Conservation (phyloP, 2,113 vertebrate genomes). For the Platanista minor region DNA sequence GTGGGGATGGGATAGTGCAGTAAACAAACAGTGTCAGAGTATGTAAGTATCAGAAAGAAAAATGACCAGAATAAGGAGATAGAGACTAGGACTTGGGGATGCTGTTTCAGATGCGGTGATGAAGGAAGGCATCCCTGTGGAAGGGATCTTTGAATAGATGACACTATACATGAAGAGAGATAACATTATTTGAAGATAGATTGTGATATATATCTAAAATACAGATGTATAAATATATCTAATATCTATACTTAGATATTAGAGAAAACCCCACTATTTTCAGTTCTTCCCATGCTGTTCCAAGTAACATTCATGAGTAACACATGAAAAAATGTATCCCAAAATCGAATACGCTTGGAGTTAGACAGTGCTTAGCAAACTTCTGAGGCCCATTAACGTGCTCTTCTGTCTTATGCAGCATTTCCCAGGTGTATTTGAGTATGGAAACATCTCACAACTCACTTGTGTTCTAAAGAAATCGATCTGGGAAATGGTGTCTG, state of each 20-base stretch:
- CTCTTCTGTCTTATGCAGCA: background rate
- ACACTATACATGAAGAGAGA: background rate
- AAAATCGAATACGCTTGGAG: background rate
- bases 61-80: background rate
- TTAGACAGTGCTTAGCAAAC: background rate
- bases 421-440: background rate
- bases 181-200: background rate
- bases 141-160: background rate
- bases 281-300: background rate
- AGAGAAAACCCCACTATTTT: background rate
- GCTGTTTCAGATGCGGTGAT: background rate
- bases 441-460: background rate
- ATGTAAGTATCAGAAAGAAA: background rate
- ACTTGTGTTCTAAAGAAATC: background rate
- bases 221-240: background rate
- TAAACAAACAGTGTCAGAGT: background rate
- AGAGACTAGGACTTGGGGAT: background rate
- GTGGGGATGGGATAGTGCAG: background rate
- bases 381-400: background rate
- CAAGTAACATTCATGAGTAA: background rate
- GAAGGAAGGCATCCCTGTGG: background rate
- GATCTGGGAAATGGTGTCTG: background rate
- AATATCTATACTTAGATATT: background rate
- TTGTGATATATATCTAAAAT: background rate
- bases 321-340: background rate